A percentile compares a stretch with the other conserved stretches of the same genome.
phyloP scores from a whole-genome alignment of 53 echinoderm and acorn worm genomes.

The Mesocentrotus franciscanus region DNA sequence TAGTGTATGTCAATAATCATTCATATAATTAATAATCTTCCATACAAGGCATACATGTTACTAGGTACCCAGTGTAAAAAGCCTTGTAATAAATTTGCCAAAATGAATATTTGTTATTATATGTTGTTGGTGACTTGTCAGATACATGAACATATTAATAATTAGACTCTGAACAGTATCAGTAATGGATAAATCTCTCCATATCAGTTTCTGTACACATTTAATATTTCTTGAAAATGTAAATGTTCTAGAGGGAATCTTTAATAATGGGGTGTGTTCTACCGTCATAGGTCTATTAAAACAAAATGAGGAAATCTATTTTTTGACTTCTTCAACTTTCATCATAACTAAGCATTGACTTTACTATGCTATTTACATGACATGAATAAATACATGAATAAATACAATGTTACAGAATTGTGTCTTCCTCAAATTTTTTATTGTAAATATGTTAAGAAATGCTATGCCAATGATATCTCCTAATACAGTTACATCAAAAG shows the following conservation, averaged over 20 bases:
- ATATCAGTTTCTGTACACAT: too few relatives aligned
- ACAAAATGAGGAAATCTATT: background rate
- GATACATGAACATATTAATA: too few relatives aligned
- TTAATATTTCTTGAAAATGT: background rate
- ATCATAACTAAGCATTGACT: background rate
- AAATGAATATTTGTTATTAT: background rate
- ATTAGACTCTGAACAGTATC: too few relatives aligned
- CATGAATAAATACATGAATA: background rate
- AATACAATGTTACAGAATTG: background rate
- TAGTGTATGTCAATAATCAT: background rate
- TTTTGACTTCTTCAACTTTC: background rate
- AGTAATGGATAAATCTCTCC: too few relatives aligned
- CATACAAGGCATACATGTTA: background rate
- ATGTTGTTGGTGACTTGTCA: too few relatives aligned
- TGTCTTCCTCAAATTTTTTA: background rate
- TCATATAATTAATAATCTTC: background rate
- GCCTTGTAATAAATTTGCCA: background rate
- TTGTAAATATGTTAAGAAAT: background rate
- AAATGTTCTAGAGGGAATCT: too few relatives aligned
- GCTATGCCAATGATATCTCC: background rate
- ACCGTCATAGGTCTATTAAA: too few relatives aligned
- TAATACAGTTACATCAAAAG: background rate
- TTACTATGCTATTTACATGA: background rate
- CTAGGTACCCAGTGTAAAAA: background rate
- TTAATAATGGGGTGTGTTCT: too few relatives aligned